Conservation (phyloP, 2,888 invertebrate genomes). For the Euproctis similis region DNA sequence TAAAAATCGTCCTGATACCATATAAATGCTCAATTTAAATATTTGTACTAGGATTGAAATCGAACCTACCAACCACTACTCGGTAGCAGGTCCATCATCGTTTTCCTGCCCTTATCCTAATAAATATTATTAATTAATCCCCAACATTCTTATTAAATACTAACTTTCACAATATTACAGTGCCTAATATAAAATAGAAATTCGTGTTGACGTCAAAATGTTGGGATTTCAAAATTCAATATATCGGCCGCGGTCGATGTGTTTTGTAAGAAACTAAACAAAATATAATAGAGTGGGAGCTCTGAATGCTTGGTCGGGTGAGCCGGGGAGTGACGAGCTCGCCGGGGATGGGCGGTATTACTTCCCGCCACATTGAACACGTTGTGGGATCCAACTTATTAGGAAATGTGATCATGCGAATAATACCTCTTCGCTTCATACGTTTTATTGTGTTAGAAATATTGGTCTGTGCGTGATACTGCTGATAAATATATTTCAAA, state of each 20-base stretch:
- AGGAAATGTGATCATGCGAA: constrained; percentile 71
- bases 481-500: constrained; percentile 40
- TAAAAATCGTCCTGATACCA: too few species aligned
- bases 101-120: too few species aligned
- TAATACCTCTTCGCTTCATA: constrained; percentile 69
- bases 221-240: constrained; percentile 23
- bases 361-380: constrained; percentile 66
- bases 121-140: too few species aligned
- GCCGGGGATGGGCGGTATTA: constrained; percentile 50
- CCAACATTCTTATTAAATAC: too few species aligned
- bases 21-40: too few species aligned
- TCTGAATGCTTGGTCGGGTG: constrained; percentile 44
- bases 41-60: too few species aligned
- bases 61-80: too few species aligned
- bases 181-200: too few species aligned
- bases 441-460: constrained; percentile 65
- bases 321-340: constrained; percentile 44
- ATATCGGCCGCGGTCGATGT: constrained; percentile 15
- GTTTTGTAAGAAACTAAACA: constrained; percentile 29
- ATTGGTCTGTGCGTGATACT: constrained; percentile 53
- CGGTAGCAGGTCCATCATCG: too few species aligned
- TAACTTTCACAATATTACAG: too few species aligned
- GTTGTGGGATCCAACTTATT: constrained; percentile 72
- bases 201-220: too few species aligned
- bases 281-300: constrained; percentile 40